A percentile compares a stretch with the other conserved stretches of the same genome.
Conservation (phyloP, 2,797 vertebrate species). For the Margarornis squamiger region DNA sequence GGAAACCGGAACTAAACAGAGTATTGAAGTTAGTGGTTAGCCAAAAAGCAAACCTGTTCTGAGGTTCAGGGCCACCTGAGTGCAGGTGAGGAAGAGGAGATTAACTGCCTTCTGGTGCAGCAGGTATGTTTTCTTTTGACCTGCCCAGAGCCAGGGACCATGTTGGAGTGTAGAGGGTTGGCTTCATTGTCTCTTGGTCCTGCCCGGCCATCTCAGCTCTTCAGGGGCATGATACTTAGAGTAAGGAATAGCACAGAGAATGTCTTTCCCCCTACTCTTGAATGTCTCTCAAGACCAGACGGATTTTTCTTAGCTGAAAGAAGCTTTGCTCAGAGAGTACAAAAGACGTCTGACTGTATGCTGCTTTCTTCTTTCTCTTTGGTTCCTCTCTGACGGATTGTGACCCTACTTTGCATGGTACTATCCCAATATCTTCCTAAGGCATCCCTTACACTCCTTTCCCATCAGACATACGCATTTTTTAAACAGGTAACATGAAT, state of each 20-base stretch:
- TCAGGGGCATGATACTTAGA: fast-evolving
- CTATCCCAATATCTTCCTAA: neutral
- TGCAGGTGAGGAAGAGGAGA: neutral
- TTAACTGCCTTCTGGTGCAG: neutral
- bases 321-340: neutral
- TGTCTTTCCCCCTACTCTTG: neutral
- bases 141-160: neutral
- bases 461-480: neutral
- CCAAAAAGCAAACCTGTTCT: neutral
- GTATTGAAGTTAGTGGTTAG: neutral
- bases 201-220: neutral
- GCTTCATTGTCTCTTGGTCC: neutral
- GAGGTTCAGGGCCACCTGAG: neutral
- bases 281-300: neutral
- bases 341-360: neutral
- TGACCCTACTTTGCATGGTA: neutral
- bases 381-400: neutral
- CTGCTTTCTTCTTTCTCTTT: neutral
- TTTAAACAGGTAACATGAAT: neutral
- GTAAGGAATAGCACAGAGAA: neutral
- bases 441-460: neutral
- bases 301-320: neutral
- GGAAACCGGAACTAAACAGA: neutral
- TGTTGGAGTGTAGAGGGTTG: fast-evolving
- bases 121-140: fast-evolving